Conservation (phyloP, 2,113 vertebrate species). For the Dipodomys ordii region DNA sequence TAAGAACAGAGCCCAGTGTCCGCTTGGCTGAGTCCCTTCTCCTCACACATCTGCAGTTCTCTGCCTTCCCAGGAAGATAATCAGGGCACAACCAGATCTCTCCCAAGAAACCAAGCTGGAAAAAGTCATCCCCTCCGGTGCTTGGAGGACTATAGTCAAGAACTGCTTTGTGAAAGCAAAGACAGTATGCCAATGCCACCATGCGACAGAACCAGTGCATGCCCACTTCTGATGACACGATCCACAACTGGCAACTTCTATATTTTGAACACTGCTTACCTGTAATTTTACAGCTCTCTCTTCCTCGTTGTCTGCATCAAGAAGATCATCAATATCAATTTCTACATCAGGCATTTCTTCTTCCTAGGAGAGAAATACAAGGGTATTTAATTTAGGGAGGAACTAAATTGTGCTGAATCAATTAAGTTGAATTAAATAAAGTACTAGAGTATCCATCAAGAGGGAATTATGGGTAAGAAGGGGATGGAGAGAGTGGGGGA, state of each 20-base stretch:
- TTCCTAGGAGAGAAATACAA: conserved; percentile 87
- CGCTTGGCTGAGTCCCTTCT: background rate
- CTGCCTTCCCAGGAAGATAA: background rate
- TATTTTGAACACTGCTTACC: conserved; percentile 83
- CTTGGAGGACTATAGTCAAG: background rate
- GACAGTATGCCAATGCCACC: no score
- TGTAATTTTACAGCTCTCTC: conserved; percentile 96
- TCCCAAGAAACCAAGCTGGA: background rate
- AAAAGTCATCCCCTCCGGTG: background rate
- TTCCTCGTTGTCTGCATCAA: conserved; percentile 96
- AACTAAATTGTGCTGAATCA: background rate
- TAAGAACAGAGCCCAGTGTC: background rate
- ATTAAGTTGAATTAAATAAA: background rate
- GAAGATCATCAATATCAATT: conserved; percentile 97
- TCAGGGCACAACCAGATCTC: background rate
- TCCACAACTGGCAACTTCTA: background rate
- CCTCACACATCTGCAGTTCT: fast-evolving
- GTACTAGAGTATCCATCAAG: background rate
- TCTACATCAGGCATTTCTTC: conserved; percentile 99
- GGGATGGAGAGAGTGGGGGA: no score
- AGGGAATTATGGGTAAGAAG: background rate
- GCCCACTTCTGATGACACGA: background rate
- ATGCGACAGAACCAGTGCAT: background rate
- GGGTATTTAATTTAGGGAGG: conserved; percentile 34
- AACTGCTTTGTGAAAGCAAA: background rate